phyloP scores from a whole-genome alignment of 2,113 vertebrate genomes.

The Hippotragus niger region DNA sequence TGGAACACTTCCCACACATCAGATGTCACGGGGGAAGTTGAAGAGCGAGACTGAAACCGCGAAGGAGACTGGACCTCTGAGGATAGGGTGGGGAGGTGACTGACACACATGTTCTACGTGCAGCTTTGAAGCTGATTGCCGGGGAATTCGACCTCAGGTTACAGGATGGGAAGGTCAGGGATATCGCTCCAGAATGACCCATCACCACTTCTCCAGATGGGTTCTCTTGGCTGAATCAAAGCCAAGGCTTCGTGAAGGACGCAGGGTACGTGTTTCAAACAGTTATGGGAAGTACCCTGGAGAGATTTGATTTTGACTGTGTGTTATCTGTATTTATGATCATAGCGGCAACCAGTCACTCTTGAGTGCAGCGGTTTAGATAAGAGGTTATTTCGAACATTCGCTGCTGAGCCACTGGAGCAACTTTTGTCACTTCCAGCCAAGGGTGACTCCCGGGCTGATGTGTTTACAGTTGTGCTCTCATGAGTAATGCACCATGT shows the following conservation, averaged over 20 bases:
- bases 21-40: background rate
- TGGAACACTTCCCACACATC: background rate
- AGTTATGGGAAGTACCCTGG: background rate
- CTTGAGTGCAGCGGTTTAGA: background rate
- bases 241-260: background rate
- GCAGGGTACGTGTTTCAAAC: background rate
- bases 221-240: background rate
- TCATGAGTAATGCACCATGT: background rate
- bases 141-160: background rate
- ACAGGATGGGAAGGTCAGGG: background rate
- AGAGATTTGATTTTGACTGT: background rate
- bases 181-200: background rate
- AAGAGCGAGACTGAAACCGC: background rate
- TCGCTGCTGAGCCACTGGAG: background rate
- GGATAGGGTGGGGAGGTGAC: background rate
- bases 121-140: background rate
- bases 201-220: background rate
- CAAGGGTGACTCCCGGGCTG: background rate
- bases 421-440: background rate
- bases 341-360: background rate
- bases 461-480: background rate
- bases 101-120: accelerated
- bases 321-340: background rate
- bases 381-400: background rate
- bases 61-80: background rate